Base-by-base conservation (phyloP, 2,888 invertebrate genomes). In the Cephus spinipes region DNA sequence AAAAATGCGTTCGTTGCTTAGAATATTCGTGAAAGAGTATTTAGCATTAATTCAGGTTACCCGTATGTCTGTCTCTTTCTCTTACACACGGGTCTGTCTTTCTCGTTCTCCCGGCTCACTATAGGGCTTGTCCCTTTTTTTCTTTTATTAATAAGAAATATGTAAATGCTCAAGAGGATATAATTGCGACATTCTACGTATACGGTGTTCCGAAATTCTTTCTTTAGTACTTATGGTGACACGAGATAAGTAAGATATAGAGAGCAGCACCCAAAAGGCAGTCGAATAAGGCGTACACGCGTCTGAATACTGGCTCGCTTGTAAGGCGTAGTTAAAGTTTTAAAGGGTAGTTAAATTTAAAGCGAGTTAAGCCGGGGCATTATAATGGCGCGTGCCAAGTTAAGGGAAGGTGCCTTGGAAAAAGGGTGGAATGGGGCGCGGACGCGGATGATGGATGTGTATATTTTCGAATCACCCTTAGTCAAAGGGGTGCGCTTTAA, bases 301-400 rank as follows among this genome's bases (percentile, higher is more conserved):
- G 71, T 33, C 15, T 31, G 71, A 71, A 33, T 71, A 9, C 75
- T 68, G 68, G 78, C 79, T 78, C 32, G 79, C 77, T 84, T 86
- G 87, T 85, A 85, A 87, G 88, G 80, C 80, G 83, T 81, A 76
- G 85, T 87, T 84, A 83, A 88, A 86, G 86, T 88, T 89, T 88
- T 85, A 87, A 89, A 85, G 88, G 88, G 86, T 85, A 84, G 90
- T 90, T 89, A 86, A 88, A 88, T 90, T 89, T 89, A 87, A 87
- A 90, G 88, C 87, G 87, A 86, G 85, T 84, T 85, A 83, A 85
- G 83, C 82, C 79, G 78, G 81, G 81, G 86, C 88, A 88, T 89
- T 88, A 88, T 85, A 82, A 85, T 79, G 89, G 82, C 89, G 89
- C 89, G 90, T 90, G 90, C 86, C 90, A 81, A 80, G 84, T 79